Evolutionary conservation across 2,113 vertebrate genomes (phyloP), one percentile per base, ranked within the genome.

Genomic region (Gasterosteus aculeatus): DNA sequence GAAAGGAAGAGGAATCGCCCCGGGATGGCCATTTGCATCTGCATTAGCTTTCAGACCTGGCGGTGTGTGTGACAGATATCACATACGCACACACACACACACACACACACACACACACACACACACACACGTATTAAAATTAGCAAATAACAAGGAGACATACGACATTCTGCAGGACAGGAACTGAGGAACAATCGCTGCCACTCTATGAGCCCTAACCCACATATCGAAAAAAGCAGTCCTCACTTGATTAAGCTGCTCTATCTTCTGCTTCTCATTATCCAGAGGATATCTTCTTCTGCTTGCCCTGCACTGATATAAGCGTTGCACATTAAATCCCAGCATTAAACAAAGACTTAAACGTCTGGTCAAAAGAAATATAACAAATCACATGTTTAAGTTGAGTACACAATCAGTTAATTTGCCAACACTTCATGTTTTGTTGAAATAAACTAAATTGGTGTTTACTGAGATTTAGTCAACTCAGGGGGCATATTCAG

Each of bases 241-340:
- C 22, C 22, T 26, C 22, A 26, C 22, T 26, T 1, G 22, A 26
- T 26, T 26, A 1, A 26, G 22, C 22, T 80, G 79, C 49, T 16
- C 53, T 11, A 31, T 67, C 83, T 77, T 81, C 88, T 89, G 88
- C 65, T 89, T 86, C 66, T 77, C 57, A 81, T 90, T 88, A 90
- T 11, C 59, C 47, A 26, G 70, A 66, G 22, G 53, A 47, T 76
- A 78, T 84, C 59, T 56, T 29, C 53, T 42, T 73, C 74, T 74
- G 67, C 41, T 16, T 18, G 49, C 26, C 67, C 70, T 22, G 49
- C 33, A 15, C 70, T 31, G 54, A 80, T 73, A 69, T 16, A 80
- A 53, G 57, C 65, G 78, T 72, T 47, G 72, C 77, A 75, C 65
- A 60, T 79, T 86, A 77, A 80, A 82, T 61, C 22, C 16, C 69